Conservation (phyloP, 2,797 vertebrate species). For the Pipistrellus pygmaeus region DNA sequence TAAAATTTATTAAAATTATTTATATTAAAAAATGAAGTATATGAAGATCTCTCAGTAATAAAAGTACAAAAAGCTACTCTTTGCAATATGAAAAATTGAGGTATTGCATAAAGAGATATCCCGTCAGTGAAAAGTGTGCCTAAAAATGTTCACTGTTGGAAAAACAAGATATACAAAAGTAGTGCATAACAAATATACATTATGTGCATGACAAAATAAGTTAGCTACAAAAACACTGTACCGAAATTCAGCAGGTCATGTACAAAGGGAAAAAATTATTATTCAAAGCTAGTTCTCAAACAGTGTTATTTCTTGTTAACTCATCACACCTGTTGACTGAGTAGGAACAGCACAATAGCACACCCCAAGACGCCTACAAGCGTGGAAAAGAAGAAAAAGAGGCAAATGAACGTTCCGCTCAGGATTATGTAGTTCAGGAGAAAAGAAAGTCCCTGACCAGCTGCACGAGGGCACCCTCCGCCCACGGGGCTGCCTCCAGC, state of each 20-base stretch:
- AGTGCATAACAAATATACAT: slow-evolving; percentile 99
- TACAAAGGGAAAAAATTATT: slow-evolving; percentile 99
- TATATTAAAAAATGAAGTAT: slow-evolving; percentile 99
- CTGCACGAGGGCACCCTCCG: slow-evolving; percentile 94
- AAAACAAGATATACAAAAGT: slow-evolving; percentile 99
- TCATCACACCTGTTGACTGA: slow-evolving; percentile 96
- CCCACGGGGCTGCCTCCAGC: slow-evolving; percentile 89
- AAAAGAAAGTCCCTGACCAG: slow-evolving; percentile 97
- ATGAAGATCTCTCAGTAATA: slow-evolving; percentile 99
- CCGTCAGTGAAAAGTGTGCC: slow-evolving; percentile 99
- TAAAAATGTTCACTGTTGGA: slow-evolving; percentile 99
- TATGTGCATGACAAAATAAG: slow-evolving; percentile 99
- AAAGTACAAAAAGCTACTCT: slow-evolving; percentile 99
- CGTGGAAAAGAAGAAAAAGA: slow-evolving; percentile 87
- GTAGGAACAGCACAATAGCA: slow-evolving; percentile 97
- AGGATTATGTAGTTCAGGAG: slow-evolving; percentile 97
- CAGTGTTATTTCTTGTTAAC: slow-evolving; percentile 98
- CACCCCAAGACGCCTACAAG: slow-evolving; percentile 95
- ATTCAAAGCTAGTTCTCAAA: slow-evolving; percentile 99
- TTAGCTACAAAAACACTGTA: slow-evolving; percentile 99
- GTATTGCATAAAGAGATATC: slow-evolving; percentile 99
- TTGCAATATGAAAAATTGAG: slow-evolving; percentile 99
- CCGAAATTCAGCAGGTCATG: slow-evolving; percentile 99
- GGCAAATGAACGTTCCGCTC: slow-evolving; percentile 92
- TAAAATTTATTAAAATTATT: slow-evolving; percentile 99